Evolutionary conservation across 2,888 invertebrate genomes (phyloP), one percentile per base, ranked within the genome.

Genomic region (Trichopria drosophilae): DNA sequence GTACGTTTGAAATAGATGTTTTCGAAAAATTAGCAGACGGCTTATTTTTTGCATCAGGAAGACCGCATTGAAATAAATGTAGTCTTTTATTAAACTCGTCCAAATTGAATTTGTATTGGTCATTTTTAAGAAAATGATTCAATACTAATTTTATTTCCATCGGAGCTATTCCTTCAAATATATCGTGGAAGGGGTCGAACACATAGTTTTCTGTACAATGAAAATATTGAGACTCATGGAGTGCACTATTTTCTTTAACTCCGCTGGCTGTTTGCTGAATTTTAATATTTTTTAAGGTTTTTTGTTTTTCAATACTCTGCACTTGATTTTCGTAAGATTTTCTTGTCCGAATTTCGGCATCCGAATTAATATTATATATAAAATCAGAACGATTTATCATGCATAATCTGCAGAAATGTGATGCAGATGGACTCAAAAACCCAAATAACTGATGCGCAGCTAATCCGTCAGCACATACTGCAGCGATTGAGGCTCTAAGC

Each of bases 161-260:
- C 10, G 28, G 37, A 13, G 19, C 41, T 9, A 56, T 20, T 1
- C 55, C 59, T 35, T 32, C 31, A 6, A 51, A 16, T 16, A 56
- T 29, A 26, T 59, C 55, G 18, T 59, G 57, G 55, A 59, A 53
- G 2, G 37, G 20, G 19, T 57, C 57, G 44, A 45, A 52, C 10
- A 15, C 19, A 22, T 13, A 13, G 32, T 51, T 55, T 13, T 47
- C 13, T 7, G 39, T 34, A 23, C 28, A 36, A 43, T 51, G 51
- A 42, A 47, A 55, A 15, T 55, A 45, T n/a, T 37, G 41, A 23
- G 31, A 40, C 3, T 26, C 35, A 36, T 53, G 26, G 6, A 53
- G 19, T 9, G 32, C 7, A 28, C 41, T 50, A 36, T 53, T 18
- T 29, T 29, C 45, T 29, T 31, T 34, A 4, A 53, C 10, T 9